Conservation (phyloP, 1,140 invertebrate genomes). For the Drosophila ficusphila region DNA sequence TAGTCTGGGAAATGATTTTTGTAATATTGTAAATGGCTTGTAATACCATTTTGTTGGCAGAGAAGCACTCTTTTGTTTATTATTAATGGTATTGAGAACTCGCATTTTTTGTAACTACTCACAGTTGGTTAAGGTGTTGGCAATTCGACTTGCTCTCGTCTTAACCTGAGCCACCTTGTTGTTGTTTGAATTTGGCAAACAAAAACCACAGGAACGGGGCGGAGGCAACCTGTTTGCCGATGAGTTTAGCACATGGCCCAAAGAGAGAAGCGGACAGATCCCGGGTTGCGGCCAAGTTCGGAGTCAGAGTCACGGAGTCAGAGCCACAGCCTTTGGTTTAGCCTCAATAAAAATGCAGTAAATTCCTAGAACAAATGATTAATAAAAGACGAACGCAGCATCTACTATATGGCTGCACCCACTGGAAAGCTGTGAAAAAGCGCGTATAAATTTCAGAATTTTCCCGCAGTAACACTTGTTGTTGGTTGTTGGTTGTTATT, state of each 20-base stretch:
- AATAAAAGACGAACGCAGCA: constrained; percentile 64
- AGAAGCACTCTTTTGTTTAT: no score
- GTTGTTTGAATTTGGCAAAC: constrained; percentile 80
- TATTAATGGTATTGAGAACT: no score
- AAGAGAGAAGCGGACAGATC: constrained; percentile 21
- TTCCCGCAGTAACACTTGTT: constrained; percentile 57
- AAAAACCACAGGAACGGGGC: constrained; percentile 56
- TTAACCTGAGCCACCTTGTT: constrained; percentile 35
- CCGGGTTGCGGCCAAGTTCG: constrained; percentile 12
- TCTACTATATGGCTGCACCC: constrained; percentile 68
- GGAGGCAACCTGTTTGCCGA: constrained; percentile 69
- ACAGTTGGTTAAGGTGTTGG: constrained; percentile 3
- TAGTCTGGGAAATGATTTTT: no score
- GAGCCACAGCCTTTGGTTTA: constrained; percentile 61
- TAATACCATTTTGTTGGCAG: no score
- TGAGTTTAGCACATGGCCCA: constrained; percentile 77
- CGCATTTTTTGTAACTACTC: no score
- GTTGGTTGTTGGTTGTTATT: constrained; percentile 30
- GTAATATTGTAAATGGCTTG: no score
- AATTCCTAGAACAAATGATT: constrained; percentile 82
- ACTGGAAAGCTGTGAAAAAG: constrained; percentile 77
- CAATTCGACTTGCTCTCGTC: neutral
- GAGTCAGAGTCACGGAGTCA: constrained; percentile 3
- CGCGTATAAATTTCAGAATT: constrained; percentile 75
- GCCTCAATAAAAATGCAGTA: constrained; percentile 79